These are phyloP conservation scores for Alcis repandata DNA, from an alignment of 2,888 invertebrate genomes.

Conservation along the genomic window DNA sequence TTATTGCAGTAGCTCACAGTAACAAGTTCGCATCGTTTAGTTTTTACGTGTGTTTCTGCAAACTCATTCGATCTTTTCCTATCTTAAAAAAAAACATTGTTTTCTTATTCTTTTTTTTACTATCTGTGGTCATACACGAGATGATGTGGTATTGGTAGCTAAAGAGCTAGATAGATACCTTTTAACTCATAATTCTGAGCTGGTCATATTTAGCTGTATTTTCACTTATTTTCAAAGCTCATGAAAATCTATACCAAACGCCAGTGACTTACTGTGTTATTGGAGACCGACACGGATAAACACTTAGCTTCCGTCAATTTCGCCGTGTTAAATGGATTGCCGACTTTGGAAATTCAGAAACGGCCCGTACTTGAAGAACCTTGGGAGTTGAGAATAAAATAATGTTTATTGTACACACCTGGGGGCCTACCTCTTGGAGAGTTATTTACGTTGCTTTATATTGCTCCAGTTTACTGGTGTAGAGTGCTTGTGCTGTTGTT, in stretches of 20 bases:
- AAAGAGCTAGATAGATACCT: no score
- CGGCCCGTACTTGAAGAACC: slow-evolving; percentile 1
- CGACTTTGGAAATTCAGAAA: slow-evolving; percentile 22
- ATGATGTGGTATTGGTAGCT: no score
- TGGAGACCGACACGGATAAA: slow-evolving; percentile 46
- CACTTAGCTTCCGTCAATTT: slow-evolving; percentile 43
- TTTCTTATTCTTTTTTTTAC: no score
- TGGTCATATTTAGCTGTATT: neutral
- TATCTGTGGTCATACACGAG: no score
- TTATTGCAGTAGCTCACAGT: neutral
- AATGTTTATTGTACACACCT: slow-evolving; percentile 7
- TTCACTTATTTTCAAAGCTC: slow-evolving; percentile 8
- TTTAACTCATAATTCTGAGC: no score
- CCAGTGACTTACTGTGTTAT: slow-evolving; percentile 38
- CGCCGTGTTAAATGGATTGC: slow-evolving; percentile 33
- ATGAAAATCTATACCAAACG: slow-evolving; percentile 17
- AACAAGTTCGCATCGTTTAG: neutral
- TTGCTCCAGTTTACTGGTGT: no score
- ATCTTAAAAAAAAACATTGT: no score
- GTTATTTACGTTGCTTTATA: neutral
- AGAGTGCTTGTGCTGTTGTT: no score
- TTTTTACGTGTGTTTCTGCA: neutral
- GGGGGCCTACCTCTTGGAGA: neutral
- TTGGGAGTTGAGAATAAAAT: slow-evolving; percentile 15
- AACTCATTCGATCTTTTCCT: neutral